phyloP scores from a whole-genome alignment of 2,797 vertebrate genomes.

The Chloroceryle inda region DNA sequence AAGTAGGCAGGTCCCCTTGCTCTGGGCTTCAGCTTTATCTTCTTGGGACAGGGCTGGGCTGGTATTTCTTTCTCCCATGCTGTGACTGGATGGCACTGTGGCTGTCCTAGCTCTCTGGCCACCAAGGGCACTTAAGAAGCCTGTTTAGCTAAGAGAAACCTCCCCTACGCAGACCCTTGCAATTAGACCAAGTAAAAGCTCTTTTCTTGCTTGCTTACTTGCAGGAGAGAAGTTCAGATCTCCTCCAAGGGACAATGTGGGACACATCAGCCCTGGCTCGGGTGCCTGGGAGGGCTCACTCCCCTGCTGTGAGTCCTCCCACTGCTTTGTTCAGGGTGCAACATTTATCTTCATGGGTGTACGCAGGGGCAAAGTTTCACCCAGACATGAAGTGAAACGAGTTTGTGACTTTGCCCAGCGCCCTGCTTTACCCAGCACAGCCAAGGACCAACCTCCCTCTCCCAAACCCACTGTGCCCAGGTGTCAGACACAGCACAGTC shows the following conservation, averaged over 20 bases:
- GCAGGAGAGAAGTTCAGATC: not conserved
- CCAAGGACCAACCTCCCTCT: not conserved
- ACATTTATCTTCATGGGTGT: not conserved
- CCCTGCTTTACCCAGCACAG: not conserved
- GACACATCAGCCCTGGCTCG: not conserved
- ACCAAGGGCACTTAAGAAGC: not conserved
- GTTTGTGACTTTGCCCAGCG: not conserved
- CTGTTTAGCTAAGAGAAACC: not conserved
- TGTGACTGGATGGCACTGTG: not conserved
- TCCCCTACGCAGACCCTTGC: accelerated
- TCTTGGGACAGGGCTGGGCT: no score
- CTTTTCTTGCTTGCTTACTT: not conserved
- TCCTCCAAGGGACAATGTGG: not conserved
- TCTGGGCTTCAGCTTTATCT: not conserved
- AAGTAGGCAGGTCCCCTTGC: no score
- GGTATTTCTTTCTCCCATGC: not conserved
- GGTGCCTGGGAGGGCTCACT: not conserved
- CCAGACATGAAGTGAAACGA: not conserved
- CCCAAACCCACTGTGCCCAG: not conserved
- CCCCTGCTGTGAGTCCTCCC: not conserved
- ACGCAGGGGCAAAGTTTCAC: accelerated
- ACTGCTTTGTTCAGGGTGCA: accelerated
- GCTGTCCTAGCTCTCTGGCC: no score
- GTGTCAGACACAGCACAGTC: not conserved
- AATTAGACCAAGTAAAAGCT: not conserved